Conservation (phyloP, 2,888 invertebrate genomes). For the Tetrapedia diversipes region DNA sequence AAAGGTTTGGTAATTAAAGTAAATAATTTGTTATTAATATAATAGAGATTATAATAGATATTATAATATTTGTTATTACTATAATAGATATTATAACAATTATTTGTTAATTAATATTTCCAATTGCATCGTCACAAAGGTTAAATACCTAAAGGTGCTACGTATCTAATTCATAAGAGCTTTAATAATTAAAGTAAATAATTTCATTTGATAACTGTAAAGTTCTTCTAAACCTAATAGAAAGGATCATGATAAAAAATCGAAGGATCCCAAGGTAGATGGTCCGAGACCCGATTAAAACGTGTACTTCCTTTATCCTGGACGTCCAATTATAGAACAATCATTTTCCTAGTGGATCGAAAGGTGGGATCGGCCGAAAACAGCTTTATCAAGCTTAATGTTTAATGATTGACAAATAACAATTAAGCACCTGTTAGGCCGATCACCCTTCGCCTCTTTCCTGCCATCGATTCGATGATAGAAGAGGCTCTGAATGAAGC, state of each 20-base stretch:
- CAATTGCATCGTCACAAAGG: background rate
- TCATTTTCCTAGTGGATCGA: conserved; percentile 32
- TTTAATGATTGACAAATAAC: conserved; percentile 66
- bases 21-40: too few relatives aligned
- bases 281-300: conserved; percentile 33
- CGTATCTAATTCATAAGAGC: background rate
- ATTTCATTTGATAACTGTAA: background rate
- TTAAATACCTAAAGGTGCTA: too few relatives aligned
- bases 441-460: conserved; percentile 44
- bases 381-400: conserved; percentile 45
- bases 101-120: too few relatives aligned
- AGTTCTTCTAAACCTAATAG: background rate
- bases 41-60: too few relatives aligned
- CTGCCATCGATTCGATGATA: conserved; percentile 38
- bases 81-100: too few relatives aligned
- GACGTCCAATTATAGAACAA: conserved; percentile 38
- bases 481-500: conserved; percentile 32
- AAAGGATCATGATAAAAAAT: conserved; percentile 23
- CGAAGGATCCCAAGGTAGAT: conserved; percentile 32
- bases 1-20: too few relatives aligned
- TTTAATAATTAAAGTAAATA: background rate
- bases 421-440: conserved; percentile 69
- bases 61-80: too few relatives aligned
- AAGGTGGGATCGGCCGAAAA: conserved; percentile 1
- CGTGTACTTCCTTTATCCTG: conserved; percentile 43